phyloP scores from a whole-genome alignment of 1,140 invertebrate genomes.

The Limonius californicus region DNA sequence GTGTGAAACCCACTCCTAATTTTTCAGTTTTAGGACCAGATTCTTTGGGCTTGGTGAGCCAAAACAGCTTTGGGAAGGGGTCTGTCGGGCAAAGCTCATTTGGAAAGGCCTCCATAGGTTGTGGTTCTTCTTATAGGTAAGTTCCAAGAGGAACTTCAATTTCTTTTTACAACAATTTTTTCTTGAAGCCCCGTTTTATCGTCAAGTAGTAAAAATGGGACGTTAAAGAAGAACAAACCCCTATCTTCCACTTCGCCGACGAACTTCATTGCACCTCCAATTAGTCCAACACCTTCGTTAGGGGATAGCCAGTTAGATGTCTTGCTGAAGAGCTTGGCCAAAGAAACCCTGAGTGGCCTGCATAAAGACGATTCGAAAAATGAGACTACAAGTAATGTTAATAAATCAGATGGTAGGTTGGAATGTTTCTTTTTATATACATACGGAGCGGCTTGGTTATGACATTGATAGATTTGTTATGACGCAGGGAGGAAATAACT shows the following conservation, averaged over 20 bases:
- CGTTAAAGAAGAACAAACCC: slow-evolving; percentile 36
- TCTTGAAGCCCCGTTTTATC: slow-evolving; percentile 37
- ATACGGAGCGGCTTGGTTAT: not conserved
- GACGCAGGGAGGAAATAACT: no score
- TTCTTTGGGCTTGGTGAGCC: slow-evolving; percentile 34
- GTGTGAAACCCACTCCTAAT: not conserved
- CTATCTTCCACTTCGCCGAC: slow-evolving; percentile 20
- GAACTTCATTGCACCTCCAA: slow-evolving; percentile 20
- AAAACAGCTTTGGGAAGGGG: slow-evolving; percentile 34
- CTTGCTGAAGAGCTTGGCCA: slow-evolving; percentile 59
- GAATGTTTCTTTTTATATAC: not conserved
- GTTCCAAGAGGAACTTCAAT: no score
- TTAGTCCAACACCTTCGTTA: slow-evolving; percentile 39
- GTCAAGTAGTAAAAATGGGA: slow-evolving; percentile 35
- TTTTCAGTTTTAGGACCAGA: slow-evolving; percentile 28
- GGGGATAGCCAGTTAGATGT: slow-evolving; percentile 58
- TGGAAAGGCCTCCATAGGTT: slow-evolving; percentile 34
- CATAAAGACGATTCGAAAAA: slow-evolving; percentile 40
- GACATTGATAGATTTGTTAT: no score
- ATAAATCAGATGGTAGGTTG: slow-evolving; percentile 47
- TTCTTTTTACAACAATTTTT: slow-evolving; percentile 11
- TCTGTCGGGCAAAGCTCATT: slow-evolving; percentile 20
- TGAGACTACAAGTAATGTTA: slow-evolving; percentile 22
- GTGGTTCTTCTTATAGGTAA: slow-evolving; percentile 39
- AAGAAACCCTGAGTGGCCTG: slow-evolving; percentile 49